phyloP scores from a whole-genome alignment of 2,113 vertebrate genomes.

The Oncorhynchus keta region DNA sequence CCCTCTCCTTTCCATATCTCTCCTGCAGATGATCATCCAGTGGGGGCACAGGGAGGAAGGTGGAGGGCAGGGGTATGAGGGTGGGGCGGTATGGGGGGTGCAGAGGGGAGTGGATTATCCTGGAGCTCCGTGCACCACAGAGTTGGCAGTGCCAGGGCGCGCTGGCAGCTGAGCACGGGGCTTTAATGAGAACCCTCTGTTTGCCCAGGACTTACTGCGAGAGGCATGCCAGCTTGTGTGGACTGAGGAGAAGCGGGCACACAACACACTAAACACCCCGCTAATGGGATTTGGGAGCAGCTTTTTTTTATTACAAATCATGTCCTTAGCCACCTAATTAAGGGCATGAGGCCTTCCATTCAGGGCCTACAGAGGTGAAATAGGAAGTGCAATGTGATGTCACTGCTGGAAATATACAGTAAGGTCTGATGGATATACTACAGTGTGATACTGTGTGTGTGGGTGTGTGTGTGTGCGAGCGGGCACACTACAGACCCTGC shows the following conservation, averaged over 20 bases:
- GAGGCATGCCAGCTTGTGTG: conserved; percentile 17
- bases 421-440: background rate
- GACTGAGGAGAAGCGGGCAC: conserved; percentile 46
- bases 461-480: background rate
- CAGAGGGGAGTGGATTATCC: conserved; percentile 30
- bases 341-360: conserved; percentile 14
- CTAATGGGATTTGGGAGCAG: conserved; percentile 66
- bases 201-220: conserved; percentile 31
- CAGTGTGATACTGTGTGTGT: background rate
- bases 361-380: background rate
- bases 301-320: conserved; percentile 48
- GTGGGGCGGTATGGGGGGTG: conserved; percentile 2
- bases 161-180: conserved; percentile 24
- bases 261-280: conserved; percentile 53
- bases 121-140: background rate
- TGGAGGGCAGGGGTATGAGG: background rate
- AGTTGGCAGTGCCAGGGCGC: conserved; percentile 16
- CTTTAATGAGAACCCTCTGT: conserved; percentile 43
- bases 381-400: background rate
- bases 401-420: background rate
- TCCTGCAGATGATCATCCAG: conserved; percentile 46
- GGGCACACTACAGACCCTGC: too few relatives aligned
- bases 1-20: background rate
- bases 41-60: conserved; percentile 30
- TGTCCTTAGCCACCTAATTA: conserved; percentile 58